Conservation (phyloP, 2,888 invertebrate genomes). For the Tubiluchus corallicola region DNA sequence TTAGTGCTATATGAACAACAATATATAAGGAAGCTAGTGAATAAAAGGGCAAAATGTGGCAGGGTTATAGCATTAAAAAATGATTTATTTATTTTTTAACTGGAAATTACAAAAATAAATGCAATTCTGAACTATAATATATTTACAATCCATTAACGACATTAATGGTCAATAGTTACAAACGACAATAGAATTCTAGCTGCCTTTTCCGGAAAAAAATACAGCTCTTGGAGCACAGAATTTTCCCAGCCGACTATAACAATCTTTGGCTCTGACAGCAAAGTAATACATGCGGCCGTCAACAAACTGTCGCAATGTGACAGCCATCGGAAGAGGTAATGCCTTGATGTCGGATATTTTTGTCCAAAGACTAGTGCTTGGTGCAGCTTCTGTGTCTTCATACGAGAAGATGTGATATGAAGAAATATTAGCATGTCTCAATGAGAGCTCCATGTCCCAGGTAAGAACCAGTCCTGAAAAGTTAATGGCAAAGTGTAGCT, state of each 20-base stretch:
- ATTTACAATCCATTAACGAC: no score
- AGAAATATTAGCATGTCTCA: constrained; percentile 37
- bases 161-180: no score
- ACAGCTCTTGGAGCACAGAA: constrained; percentile 71
- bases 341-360: constrained; percentile 88
- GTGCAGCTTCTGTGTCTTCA: constrained; percentile 48
- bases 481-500: no score
- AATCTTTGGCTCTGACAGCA: constrained; percentile 73
- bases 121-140: no score
- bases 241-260: constrained; percentile 55
- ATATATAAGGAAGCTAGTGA: no score
- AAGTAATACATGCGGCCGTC: constrained; percentile 81
- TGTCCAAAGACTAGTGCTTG: constrained; percentile 54
- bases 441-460: constrained; percentile 60
- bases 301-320: constrained; percentile 67
- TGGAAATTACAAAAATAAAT: no score
- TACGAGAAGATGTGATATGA: constrained; percentile 85
- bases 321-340: constrained; percentile 80
- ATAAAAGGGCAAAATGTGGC: no score
- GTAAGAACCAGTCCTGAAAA: constrained; percentile 58
- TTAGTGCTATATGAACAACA: no score
- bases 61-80: no score
- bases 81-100: no score
- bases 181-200: no score
- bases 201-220: no score